Evolutionary conservation across 2,113 vertebrate genomes (phyloP).

Genomic region (rat (Rattus norvegicus)): DNA sequence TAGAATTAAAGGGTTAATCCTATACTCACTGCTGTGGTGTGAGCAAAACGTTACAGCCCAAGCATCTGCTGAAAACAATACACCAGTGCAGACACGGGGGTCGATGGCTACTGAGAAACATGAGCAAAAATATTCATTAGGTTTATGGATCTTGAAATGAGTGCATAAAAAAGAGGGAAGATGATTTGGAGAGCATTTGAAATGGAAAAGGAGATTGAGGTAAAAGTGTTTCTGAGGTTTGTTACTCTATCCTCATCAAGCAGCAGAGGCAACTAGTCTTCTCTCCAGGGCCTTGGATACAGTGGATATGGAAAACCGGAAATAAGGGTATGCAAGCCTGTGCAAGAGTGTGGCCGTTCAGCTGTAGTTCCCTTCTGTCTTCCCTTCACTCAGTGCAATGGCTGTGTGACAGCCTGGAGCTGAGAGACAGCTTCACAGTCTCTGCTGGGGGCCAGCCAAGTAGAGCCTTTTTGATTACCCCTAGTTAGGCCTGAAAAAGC

Average conservation of each 20-base stretch:
- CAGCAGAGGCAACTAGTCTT: background rate
- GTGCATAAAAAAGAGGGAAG: fast-evolving
- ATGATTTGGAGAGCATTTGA: background rate
- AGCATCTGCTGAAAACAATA: background rate
- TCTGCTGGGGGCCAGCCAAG: background rate
- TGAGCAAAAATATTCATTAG: background rate
- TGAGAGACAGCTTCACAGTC: background rate
- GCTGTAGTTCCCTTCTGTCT: background rate
- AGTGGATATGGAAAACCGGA: background rate
- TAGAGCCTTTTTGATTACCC: background rate
- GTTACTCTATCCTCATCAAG: background rate
- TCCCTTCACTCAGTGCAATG: background rate
- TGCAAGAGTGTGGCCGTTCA: fast-evolving
- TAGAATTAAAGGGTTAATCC: background rate
- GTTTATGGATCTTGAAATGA: background rate
- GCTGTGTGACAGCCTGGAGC: no score
- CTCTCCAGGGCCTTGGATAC: background rate
- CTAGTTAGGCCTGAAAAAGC: background rate
- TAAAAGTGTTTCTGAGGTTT: background rate
- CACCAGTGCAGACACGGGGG: fast-evolving
- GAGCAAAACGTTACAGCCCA: background rate
- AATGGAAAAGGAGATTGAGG: background rate
- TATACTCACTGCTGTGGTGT: background rate
- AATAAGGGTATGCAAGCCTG: background rate
- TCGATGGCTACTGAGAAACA: no score